Percentiles rank a stretch among this genome's conserved stretches.
phyloP scores from a whole-genome alignment of 2,888 invertebrate genomes.

The Liopterus haemorrhoidalis region DNA sequence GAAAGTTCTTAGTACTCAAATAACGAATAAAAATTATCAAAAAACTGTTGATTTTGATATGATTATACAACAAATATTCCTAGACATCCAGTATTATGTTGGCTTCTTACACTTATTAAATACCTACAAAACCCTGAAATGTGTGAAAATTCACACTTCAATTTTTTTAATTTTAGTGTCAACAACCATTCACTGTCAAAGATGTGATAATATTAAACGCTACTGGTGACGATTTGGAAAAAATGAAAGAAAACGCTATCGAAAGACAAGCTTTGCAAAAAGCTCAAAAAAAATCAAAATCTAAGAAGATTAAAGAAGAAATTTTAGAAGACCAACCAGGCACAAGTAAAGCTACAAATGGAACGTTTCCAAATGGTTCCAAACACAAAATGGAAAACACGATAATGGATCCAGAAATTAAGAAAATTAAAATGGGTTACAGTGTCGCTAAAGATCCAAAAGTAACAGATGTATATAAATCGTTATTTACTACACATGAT shows the following conservation, averaged over 20 bases:
- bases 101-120: too few species aligned
- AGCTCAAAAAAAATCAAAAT: constrained; percentile 32
- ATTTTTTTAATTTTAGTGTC: constrained; percentile 66
- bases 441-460: constrained; percentile 88
- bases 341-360: background rate
- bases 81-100: too few species aligned
- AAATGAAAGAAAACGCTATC: constrained; percentile 60
- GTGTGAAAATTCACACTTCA: too few species aligned
- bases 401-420: constrained; percentile 60
- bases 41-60: too few species aligned
- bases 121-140: too few species aligned
- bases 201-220: constrained; percentile 88
- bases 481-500: constrained; percentile 86
- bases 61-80: too few species aligned
- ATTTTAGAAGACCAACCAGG: constrained; percentile 9
- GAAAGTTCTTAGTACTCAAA: too few species aligned
- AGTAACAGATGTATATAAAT: constrained; percentile 87
- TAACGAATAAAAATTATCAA: too few species aligned
- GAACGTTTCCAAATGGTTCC: constrained; percentile 6
- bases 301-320: constrained; percentile 37
- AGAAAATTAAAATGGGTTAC: constrained; percentile 72
- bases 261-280: constrained; percentile 49
- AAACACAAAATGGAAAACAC: constrained; percentile 25
- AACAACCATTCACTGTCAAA: constrained; percentile 64
- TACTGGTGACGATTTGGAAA: constrained; percentile 66